phyloP scores from a whole-genome alignment of 2,888 invertebrate genomes.

The Julus scanicus region DNA sequence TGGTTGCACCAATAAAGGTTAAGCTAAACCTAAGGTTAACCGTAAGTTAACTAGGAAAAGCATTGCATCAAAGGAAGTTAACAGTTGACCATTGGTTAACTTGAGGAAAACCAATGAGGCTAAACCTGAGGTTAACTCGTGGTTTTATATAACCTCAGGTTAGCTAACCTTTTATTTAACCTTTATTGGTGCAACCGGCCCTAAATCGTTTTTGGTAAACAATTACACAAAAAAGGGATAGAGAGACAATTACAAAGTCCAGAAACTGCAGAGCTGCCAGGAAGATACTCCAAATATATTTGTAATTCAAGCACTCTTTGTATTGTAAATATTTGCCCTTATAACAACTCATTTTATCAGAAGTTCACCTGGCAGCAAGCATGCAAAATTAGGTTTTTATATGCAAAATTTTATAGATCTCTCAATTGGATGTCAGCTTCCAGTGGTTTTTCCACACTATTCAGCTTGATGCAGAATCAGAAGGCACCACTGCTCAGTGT shows the following conservation, averaged over 20 bases:
- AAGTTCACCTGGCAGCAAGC: neutral
- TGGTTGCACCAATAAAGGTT: too few relatives aligned
- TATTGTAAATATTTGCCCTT: neutral
- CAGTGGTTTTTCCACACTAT: neutral
- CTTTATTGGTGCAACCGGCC: too few relatives aligned
- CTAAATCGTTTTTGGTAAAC: neutral
- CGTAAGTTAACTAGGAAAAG: too few relatives aligned
- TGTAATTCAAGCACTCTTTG: neutral
- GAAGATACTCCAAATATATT: neutral
- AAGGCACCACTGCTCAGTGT: neutral
- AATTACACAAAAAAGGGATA: neutral
- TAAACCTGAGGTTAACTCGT: too few relatives aligned
- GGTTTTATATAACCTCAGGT: too few relatives aligned
- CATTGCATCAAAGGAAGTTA: too few relatives aligned
- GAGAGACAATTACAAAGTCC: too few relatives aligned
- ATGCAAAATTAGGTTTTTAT: neutral
- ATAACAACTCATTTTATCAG: neutral
- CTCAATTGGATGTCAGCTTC: neutral
- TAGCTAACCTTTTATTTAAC: too few relatives aligned
- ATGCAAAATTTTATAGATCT: neutral
- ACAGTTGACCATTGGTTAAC: too few relatives aligned
- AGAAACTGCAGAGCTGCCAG: neutral
- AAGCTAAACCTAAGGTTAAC: too few relatives aligned
- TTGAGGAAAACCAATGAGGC: too few relatives aligned
- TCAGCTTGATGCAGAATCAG: neutral